Evolutionary conservation across 1,140 invertebrate genomes (phyloP).

Genomic region (Agrilus planipennis): DNA sequence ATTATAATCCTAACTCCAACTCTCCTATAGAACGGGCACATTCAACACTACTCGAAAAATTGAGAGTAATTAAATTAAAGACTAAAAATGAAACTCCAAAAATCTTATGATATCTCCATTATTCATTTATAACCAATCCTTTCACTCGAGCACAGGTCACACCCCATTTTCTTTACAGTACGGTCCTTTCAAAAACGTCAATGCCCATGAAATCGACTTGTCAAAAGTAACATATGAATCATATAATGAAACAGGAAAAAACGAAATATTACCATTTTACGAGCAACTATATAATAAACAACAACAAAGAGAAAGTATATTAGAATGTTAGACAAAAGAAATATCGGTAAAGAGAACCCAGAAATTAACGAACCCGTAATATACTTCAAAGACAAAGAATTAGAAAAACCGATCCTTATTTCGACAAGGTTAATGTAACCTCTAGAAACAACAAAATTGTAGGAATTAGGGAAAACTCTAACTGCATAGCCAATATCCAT

Average conservation of each 20-base stretch:
- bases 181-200: neutral
- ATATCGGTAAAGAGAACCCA: constrained; percentile 4
- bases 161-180: neutral
- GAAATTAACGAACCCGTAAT: constrained; percentile 6
- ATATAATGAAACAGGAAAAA: constrained; percentile 11
- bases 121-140: neutral
- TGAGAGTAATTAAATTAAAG: neutral
- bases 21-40: constrained; percentile 6
- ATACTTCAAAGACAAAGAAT: constrained; percentile 6
- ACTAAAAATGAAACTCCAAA: neutral
- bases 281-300: constrained; percentile 9
- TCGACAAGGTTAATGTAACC: constrained; percentile 3
- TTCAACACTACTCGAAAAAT: constrained; percentile 7
- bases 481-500: neutral
- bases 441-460: constrained; percentile 1
- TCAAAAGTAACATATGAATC: neutral
- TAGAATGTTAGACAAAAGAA: constrained; percentile 7
- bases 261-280: constrained; percentile 9
- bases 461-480: neutral
- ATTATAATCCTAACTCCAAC: constrained; percentile 5
- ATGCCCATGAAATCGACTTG: neutral
- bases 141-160: neutral
- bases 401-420: constrained; percentile 6
- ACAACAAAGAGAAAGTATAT: constrained; percentile 3
- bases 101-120: neutral